These are phyloP conservation scores for Spodoptera litura DNA, from an alignment of 1,140 invertebrate species.

Conservation along the genomic window DNA sequence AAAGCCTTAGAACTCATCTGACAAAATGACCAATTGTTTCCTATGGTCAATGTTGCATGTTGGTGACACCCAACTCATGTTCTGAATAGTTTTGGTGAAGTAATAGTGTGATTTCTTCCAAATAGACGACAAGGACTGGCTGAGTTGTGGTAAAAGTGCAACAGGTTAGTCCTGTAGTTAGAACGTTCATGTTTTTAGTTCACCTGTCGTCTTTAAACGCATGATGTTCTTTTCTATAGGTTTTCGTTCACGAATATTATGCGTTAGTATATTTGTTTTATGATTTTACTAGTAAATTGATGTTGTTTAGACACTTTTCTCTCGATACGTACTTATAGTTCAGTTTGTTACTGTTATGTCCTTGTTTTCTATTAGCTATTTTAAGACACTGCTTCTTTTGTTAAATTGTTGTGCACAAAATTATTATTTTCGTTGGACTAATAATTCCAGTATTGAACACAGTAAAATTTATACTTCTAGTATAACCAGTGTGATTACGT, in stretches of 20 bases:
- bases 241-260: neutral
- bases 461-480: neutral
- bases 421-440: neutral
- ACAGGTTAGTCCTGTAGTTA: conserved; percentile 81
- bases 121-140: conserved; percentile 85
- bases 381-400: conserved; percentile 21
- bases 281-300: neutral
- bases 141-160: conserved; percentile 83
- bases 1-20: neutral
- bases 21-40: neutral
- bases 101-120: conserved; percentile 68
- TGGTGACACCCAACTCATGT: conserved; percentile 28
- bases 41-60: neutral
- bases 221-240: conserved; percentile 24
- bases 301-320: conserved; percentile 1
- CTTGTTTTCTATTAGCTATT: conserved; percentile 1
- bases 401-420: neutral
- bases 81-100: conserved; percentile 37
- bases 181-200: conserved; percentile 19
- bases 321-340: neutral
- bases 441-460: too few species aligned
- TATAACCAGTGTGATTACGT: neutral
- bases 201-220: conserved; percentile 16
- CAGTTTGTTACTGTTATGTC: neutral
- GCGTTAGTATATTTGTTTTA: neutral